These are phyloP conservation scores for Schizopygopsis pylzovi DNA, from an alignment of 2,797 vertebrate species.

Conservation along the genomic window DNA sequence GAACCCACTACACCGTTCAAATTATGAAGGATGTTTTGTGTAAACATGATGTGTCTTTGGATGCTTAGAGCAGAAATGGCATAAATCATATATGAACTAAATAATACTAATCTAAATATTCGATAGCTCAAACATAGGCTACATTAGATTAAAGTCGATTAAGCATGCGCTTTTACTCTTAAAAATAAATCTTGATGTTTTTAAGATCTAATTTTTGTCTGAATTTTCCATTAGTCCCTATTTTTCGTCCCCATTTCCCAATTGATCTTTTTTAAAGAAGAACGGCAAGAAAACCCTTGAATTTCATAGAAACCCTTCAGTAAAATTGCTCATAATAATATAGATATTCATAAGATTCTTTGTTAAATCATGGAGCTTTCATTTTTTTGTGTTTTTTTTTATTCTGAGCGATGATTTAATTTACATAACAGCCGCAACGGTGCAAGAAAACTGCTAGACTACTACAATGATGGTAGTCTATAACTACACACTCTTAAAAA, in stretches of 20 bases:
- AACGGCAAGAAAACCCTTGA: not conserved
- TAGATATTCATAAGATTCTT: not conserved
- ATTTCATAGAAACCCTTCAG: not conserved
- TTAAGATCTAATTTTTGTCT: not conserved
- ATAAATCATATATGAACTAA: not conserved
- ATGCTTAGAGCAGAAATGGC: not conserved
- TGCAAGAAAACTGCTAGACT: not conserved
- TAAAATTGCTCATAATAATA: not conserved
- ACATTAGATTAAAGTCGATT: not conserved
- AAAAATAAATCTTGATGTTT: not conserved
- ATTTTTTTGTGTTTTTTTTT: not conserved
- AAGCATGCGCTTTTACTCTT: not conserved
- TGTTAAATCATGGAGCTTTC: not conserved
- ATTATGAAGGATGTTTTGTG: not conserved
- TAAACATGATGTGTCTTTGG: not conserved
- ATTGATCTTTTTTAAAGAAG: not conserved
- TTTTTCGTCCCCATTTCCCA: not conserved
- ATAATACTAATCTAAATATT: not conserved
- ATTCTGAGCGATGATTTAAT: not conserved
- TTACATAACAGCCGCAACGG: not conserved
- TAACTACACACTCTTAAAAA: not conserved
- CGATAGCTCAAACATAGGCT: not conserved
- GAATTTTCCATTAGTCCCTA: not conserved
- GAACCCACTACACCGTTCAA: not conserved
- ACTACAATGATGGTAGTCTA: not conserved